Base-by-base conservation (phyloP, 2,888 invertebrate species). In the Mythimna vitellina region DNA sequence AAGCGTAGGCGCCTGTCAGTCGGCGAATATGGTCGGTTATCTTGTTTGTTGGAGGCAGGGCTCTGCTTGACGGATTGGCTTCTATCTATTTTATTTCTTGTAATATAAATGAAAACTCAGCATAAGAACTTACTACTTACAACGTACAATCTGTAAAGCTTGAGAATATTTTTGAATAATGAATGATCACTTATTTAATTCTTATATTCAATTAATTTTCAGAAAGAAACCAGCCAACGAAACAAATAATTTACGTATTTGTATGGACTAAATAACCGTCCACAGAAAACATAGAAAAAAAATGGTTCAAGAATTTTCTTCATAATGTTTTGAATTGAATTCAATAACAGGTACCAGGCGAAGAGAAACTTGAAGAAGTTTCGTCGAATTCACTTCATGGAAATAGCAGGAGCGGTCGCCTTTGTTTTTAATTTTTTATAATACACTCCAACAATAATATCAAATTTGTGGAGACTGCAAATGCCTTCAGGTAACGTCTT, bases 331-430 rank as follows among this genome's bases (percentile, higher is more conserved):
- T 80, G 67, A 65, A 80, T 67, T 54, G 25, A 67, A 65, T 78
- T 76, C 54, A 76, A 69, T 65, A 56, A 81, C 29, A 76, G 38
- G 53, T 69, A 78, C 78, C 32, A 78, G 78, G 78, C 76, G 25
- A 12, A 56, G 8, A 76, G 77, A 46, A 81, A 53, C 53, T 61
- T 3, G n/a, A 53, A 62, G 78, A 76, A 62, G 14, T 35, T 22
- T 29, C n/a, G 49, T 53, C 53, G 32, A 73, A 73, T 61, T 56
- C 25, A 29, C n/a, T 58, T 53, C 29, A 46, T 56, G n/a, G 57
- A 54, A 80, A 74, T 12, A 5, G 81, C 38, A 49, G 32, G 49
- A 54, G 42, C 42, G 22, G 3, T 35, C 62, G 51, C 22, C 42
- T 22, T 61, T 61, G 60, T 61, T 56, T 64, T 63, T 54, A 32